Evolutionary conservation across 2,888 invertebrate species (phyloP), one percentile per base, ranked within the genome.

Genomic region (Philopedon plagiatum): DNA sequence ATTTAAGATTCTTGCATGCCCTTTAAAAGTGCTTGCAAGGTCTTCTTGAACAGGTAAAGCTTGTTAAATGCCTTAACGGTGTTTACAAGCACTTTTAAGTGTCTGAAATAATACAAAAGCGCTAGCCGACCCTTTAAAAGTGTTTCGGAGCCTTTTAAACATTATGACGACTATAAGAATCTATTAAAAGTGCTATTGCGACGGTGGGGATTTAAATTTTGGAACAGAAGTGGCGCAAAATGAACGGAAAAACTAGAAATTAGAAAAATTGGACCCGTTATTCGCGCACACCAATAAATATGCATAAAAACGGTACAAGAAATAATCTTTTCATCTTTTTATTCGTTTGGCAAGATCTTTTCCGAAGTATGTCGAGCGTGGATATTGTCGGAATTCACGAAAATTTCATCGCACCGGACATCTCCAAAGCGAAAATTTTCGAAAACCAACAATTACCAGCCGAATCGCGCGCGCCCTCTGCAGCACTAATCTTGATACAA

Each of bases 221-320:
- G n/a, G n/a, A n/a, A n/a, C n/a, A n/a, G n/a, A n/a, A n/a, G 2
- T 2, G 34, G 34, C 34, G 34, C n/a, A 4, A 34, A 34, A 34
- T n/a, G n/a, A n/a, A 5, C 7, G 7, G 9, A 9, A 34, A 34
- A 34, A 9, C 5, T 34, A 15, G 15, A 9, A 9, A 13, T 2
- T 9, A 21, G 1, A n/a, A 49, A 21, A 13, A n/a, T 32, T 44
- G 44, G 44, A 11, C 19, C 46, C 60, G 18, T 21, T 44, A 44
- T 60, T 60, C 39, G 60, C 15, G 18, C 44, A 60, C 18, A 44
- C 26, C 29, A 60, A 57, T 15, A 29, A n/a, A 57, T 54, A 57
- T 34, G 34, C 56, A 11, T 57, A 19, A 57, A 41, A 44, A 60
- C 23, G 34, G 23, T 39, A 60, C 23, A 60, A 15, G 26, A 44